Evolutionary conservation across 1,140 invertebrate genomes (phyloP), one percentile per base, ranked within the genome.

Genomic region (Aphelinus atriplicis): DNA sequence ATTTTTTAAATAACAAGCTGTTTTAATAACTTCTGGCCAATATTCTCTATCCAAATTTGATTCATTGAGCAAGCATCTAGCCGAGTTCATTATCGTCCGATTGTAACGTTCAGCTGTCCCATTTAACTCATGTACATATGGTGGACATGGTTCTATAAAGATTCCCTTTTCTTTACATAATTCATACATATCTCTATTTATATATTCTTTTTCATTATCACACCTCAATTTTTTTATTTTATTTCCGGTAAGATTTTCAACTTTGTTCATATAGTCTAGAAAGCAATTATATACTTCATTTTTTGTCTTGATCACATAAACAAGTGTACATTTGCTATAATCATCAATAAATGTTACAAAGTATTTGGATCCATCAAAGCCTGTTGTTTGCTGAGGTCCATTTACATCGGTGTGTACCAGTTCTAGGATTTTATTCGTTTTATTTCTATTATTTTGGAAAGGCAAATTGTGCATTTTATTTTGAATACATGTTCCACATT

Each of bases 191-290:
- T 71, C 66, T 42, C 45, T 55, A 84, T 82, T 83, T 66, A 82
- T 78, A 82, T 79, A 85, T 79, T 78, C 83, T 75, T n/a, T 84
- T 7, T 84, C 84, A 79, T 86, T 86, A 76, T 87, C 84, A 78
- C 84, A 85, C 62, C 81, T 80, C 65, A 86, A 66, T 77, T 76
- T 43, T 77, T 81, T 83, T 71, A 83, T 79, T 80, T 78, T 81
- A 68, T 80, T 79, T n/a, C 69, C 76, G 7, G 79, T 79, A 10
- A 76, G n/a, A 75, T 79, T 80, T 79, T 80, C 56, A 42, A 77
- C 60, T 63, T 46, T n/a, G 74, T 79, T 77, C 42, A 80, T 48
- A 75, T 78, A 81, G 7, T 81, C 56, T 60, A 73, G 46, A 66
- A 82, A 58, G 5, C 48, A 26, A 48, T 70, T 7, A 50, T 26